phyloP scores from a whole-genome alignment of 2,113 vertebrate species.

The Leucopsar rothschildi region DNA sequence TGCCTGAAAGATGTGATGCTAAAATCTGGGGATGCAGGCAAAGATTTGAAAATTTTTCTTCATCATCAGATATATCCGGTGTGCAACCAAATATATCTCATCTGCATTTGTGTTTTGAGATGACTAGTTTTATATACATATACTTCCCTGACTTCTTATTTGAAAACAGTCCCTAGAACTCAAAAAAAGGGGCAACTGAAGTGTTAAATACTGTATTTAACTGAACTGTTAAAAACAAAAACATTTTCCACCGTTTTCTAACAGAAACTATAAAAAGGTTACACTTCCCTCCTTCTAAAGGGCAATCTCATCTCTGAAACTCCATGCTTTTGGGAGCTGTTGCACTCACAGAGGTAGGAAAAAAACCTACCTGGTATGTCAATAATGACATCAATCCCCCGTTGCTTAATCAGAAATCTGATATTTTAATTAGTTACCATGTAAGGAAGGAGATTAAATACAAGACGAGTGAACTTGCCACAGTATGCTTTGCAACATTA shows the following conservation, averaged over 20 bases:
- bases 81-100: neutral
- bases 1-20: neutral
- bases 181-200: neutral
- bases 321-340: neutral
- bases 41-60: neutral
- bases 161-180: neutral
- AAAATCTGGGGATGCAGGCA: fast-evolving
- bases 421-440: neutral
- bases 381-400: neutral
- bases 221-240: neutral
- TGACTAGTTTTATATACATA: neutral
- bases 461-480: neutral
- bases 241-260: neutral
- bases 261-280: neutral
- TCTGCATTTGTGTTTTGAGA: neutral
- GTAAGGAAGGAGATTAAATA: slow-evolving; percentile 14
- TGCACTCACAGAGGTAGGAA: neutral
- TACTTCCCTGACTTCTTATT: neutral
- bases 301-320: neutral
- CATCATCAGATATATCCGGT: neutral
- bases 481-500: neutral
- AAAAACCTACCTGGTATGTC: neutral
- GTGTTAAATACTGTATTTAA: neutral
- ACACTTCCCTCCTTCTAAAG: neutral
- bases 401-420: neutral